Evolutionary conservation across 2,113 vertebrate genomes (phyloP), one percentile per base, ranked within the genome.

Genomic region (Plotosus lineatus): DNA sequence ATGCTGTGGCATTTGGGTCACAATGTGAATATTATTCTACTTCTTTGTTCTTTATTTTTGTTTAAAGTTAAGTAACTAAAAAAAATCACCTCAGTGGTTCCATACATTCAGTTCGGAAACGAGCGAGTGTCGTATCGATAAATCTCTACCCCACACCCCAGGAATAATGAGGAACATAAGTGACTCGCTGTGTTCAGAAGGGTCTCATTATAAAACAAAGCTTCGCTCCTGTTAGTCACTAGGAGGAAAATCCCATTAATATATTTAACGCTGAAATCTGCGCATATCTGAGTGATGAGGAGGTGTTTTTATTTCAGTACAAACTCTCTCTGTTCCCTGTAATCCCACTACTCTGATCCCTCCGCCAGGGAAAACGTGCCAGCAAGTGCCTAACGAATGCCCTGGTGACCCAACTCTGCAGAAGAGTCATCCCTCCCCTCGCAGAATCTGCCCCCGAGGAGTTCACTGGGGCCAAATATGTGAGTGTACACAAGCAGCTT

Each of bases 381-480:
- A 36, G 74, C 33, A 65, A 75, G 65, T 74, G 33, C 72, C 71
- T 66, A 65, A 31, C 53, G 33, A 40, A 40, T 79, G 75, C 82
- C 44, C 50, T 69, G 36, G 46, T 44, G 55, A 60, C 51, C 65
- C 40, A 11, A 19, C 63, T 23, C n/a, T n/a, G n/a, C n/a, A n/a
- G n/a, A n/a, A n/a, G n/a, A n/a, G n/a, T n/a, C 53, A 3, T 15
- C 48, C 12, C 44, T 12, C 55, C 77, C 33, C 36, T 66, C 79
- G 66, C 77, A 44, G 76, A 74, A 53, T 75, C 68, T 46, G 68
- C 66, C 61, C 26, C 55, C 44, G 66, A 7, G n/a, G 38, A 55
- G 69, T 56, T 82, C 83, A 66, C 46, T 28, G 26, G 74, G 75
- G 74, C 68, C 42, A 77, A 76, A 77, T 85, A 86, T 83, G 84